Conservation (phyloP, 2,113 vertebrate species). For the Cygnus buccinator region DNA sequence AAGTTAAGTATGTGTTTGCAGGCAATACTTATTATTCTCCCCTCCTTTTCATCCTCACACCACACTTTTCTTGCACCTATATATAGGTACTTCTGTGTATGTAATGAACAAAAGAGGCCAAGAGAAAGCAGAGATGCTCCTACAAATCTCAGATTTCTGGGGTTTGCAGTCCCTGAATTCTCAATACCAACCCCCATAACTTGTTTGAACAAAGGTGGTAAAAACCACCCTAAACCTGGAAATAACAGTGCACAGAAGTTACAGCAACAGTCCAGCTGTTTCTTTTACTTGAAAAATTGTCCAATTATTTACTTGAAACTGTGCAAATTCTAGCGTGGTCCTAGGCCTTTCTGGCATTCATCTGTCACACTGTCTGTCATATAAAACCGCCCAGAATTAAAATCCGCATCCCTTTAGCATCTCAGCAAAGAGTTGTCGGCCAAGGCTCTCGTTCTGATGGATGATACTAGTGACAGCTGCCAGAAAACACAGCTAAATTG, state of each 20-base stretch:
- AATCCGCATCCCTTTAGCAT: conserved; percentile 61
- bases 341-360: conserved; percentile 34
- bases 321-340: neutral
- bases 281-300: neutral
- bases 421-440: conserved; percentile 45
- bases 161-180: neutral
- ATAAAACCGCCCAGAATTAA: conserved; percentile 70
- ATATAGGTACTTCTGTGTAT: neutral
- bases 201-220: neutral
- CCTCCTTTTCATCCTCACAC: neutral
- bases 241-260: neutral
- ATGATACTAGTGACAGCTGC: conserved; percentile 68
- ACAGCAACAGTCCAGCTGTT: neutral
- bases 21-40: neutral
- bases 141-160: neutral
- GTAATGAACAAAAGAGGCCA: neutral
- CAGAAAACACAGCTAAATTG: conserved; percentile 56
- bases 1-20: neutral
- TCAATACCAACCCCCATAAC: neutral
- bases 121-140: neutral
- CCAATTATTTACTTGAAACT: conserved; percentile 33
- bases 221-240: neutral
- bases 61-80: rapidly evolving
- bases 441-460: conserved; percentile 49
- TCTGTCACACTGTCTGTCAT: conserved; percentile 42